Base-by-base conservation (phyloP, 2,113 vertebrate genomes). In the human (Homo sapiens) region DNA sequence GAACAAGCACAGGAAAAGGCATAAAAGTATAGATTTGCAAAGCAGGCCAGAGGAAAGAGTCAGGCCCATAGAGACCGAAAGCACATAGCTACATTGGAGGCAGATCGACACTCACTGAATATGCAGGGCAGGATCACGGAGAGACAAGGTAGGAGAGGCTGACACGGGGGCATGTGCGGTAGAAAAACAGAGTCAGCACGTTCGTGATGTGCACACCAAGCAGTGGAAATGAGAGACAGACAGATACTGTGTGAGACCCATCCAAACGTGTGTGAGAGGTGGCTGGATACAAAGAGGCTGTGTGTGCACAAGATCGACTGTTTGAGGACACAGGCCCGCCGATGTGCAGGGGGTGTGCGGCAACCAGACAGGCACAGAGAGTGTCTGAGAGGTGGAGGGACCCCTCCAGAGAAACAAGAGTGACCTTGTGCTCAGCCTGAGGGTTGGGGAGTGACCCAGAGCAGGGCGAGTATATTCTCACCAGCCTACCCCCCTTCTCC, bases 151-250 rank as follows among this genome's bases (percentile, higher is more conserved):
- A 8, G 66, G 57, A 52, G 43, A 52, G 45, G 43, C 18, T 6
- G 48, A 13, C 3, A 6, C 0, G 0, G 1, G 38, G 83, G 2
- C 32, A 40, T 4, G 32, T 13, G 48, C 73, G 1, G 4, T 1
- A 50, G 55, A 59, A 9, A 25, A n/a, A 76, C 86, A 82, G 61
- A 75, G 92, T 50, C 70, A 38, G 80, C 0, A 2, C 1, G 1
- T 30, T 32, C 5, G 3, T 94, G 96, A n/a, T 0, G 6, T 20
- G 50, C 75, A 57, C 45, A 9, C 70, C 4, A 57, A 72, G 79
- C 70, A 5, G 9, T 25, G 43, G 55, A n/a, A 61, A 72, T 1
- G 72, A 52, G 73, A 68, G 94, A 70, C 88, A 68, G 94, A 70
- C 88, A 76, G 88, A 50, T 40, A 18, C 68, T 89, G 59, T 64